Evolutionary conservation across 2,797 vertebrate species (phyloP), one percentile per base, ranked within the genome.

Genomic region (Parotocinclus haroldoi): DNA sequence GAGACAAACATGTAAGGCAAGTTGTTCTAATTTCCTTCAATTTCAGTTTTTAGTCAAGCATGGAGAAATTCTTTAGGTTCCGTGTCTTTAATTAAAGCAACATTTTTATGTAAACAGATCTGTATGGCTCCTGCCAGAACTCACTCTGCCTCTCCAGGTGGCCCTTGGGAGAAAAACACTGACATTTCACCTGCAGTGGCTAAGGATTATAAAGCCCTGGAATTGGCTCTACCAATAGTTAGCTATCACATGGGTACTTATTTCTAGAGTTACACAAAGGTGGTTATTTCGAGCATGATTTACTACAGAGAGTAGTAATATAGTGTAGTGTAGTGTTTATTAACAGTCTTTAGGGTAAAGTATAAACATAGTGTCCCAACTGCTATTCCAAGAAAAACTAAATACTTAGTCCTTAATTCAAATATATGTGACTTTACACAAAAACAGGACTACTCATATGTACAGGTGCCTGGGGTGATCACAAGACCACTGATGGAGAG

Each of bases 71-170:
- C 75, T 78, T 72, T 78, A 72, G 73, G 61, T 63, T 44, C 65
- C 75, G 77, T 76, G 72, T 75, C 63, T 78, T 83, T 87, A 85
- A 88, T 89, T 88, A 86, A 89, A 88, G 76, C 80, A 78, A 76
- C 80, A 82, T 88, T 87, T 87, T 80, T 73, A 78, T 79, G 79
- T 85, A 86, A 89, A 87, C 78, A 89, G 80, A 87, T 80, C 81
- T 78, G 60, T 54, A 63, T 67, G 80, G 72, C 77, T 72, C 66
- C 65, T 81, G 82, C 83, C 80, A 83, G 76, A 58, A 72, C 50
- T 52, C 5, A 6, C 66, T 66, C 71, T 71, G 64, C 48, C 68
- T 66, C 68, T 68, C 68, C 84, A 86, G 83, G 81, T 83, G 66
- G 66, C 66, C 73, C 59, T 49, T 16, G 50, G 65, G 69, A 82